Evolutionary conservation across 2,797 vertebrate genomes (phyloP), one percentile per base, ranked within the genome.

Genomic region (Netta rufina): DNA sequence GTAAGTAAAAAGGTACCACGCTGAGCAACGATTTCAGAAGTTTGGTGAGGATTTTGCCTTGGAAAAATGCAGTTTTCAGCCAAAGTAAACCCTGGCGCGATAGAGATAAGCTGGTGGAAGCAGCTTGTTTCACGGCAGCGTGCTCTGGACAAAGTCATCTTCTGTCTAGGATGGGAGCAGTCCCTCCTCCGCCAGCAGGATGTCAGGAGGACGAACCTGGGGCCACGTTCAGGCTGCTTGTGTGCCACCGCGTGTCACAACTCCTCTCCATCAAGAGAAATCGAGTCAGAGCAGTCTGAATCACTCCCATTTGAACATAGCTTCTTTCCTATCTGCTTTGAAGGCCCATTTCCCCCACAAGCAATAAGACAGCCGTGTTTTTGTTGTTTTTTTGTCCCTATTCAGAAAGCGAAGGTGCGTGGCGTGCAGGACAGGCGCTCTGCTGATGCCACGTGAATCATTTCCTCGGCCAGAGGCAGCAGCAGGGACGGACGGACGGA

Each of bases 61-160:
- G 71, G 32, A 82, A 75, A 93, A 79, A 28, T 24, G 32, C 47
- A 76, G 53, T 57, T 53, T 80, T 79, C 56, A 81, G 92, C 86
- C 86, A 90, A 95, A 92, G 90, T 87, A 90, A 95, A 94, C 85
- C 62, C 62, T 79, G 93, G 80, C n/a, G 89, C 69, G 76, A 70
- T 79, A 0, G 0, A 95, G 92, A 93, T 94, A 94, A 94, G 74
- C 84, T 91, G 71, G 47, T 94, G 65, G 67, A 82, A 84, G 54
- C 3, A 16, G 22, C 64, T 53, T 79, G 56, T 82, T 93, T 79
- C 69, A 9, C 41, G 30, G 66, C 80, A 78, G 74, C 24, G 6
- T 70, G 41, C 30, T 86, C 73, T 77, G 71, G 66, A 77, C 33
- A 54, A 61, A 93, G 56, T 72, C 16, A 79, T 73, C 74, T 92